Evolutionary conservation across 2,113 vertebrate genomes (phyloP).

Genomic region (Rhombomys opimus): DNA sequence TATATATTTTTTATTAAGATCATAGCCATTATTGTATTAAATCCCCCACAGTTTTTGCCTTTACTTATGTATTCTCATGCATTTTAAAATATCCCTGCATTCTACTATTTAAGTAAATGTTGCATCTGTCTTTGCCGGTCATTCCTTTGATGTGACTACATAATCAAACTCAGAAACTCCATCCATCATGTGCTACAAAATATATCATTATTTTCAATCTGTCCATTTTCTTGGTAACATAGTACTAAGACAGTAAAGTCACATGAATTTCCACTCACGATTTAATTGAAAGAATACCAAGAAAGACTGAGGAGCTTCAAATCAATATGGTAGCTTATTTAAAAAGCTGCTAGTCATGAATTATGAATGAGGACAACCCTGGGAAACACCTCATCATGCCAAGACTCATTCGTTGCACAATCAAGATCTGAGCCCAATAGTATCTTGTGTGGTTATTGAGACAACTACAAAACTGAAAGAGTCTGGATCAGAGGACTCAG

Average conservation of each 20-base stretch:
- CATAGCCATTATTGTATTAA: neutral
- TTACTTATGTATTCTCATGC: neutral
- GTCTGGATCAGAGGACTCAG: neutral
- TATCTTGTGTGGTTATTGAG: conserved; percentile 41
- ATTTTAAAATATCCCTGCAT: conserved; percentile 19
- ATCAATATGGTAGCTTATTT: conserved; percentile 53
- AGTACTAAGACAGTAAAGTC: conserved; percentile 15
- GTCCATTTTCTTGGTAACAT: neutral
- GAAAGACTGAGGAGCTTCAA: conserved; percentile 53
- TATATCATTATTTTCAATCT: conserved; percentile 43
- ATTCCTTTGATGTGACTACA: conserved; percentile 12
- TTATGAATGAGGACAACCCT: conserved; percentile 38
- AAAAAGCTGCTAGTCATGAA: conserved; percentile 66
- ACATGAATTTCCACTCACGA: neutral
- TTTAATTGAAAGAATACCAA: conserved; percentile 59
- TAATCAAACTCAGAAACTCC: conserved; percentile 20
- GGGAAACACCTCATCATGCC: conserved; percentile 43
- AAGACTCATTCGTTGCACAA: conserved; percentile 3
- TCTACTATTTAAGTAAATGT: neutral
- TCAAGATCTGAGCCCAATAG: neutral
- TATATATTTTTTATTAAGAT: conserved; percentile 39
- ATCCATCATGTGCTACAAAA: conserved; percentile 3
- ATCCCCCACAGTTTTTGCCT: conserved; percentile 41
- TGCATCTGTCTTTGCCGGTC: conserved; percentile 34
- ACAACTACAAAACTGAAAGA: neutral